Percentiles rank a stretch among this genome's conserved stretches.
Evolutionary conservation across 2,888 invertebrate species (phyloP).

Genomic region (Drosophila meridiana): DNA sequence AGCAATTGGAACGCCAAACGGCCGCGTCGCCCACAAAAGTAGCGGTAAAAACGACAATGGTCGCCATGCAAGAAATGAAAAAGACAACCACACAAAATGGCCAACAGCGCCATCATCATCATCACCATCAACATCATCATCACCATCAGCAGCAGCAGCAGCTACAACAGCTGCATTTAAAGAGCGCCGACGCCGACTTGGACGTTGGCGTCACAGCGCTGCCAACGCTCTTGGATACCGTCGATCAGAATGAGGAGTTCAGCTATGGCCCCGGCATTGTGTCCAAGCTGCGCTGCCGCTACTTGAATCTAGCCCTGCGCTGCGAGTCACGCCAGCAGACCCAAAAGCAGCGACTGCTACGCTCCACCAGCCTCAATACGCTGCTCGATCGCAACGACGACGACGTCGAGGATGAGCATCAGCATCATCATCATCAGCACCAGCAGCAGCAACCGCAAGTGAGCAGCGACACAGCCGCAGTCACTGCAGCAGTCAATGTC

Average conservation of each 20-base stretch:
- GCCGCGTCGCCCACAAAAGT: conserved; percentile 63
- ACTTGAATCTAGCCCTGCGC: conserved; percentile 92
- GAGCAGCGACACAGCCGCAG: neutral
- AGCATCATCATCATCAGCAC: conserved; percentile 27
- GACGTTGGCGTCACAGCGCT: conserved; percentile 26
- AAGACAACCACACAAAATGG: conserved; percentile 82
- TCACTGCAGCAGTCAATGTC: conserved; percentile 1
- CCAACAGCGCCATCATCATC: conserved; percentile 73
- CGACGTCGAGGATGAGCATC: conserved; percentile 76
- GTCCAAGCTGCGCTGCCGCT: conserved; percentile 93
- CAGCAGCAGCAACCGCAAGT: conserved; percentile 1
- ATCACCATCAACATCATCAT: conserved; percentile 51
- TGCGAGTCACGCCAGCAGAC: conserved; percentile 89
- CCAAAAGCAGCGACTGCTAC: conserved; percentile 88
- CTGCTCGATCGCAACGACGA: conserved; percentile 89
- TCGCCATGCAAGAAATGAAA: conserved; percentile 85
- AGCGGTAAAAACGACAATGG: conserved; percentile 85
- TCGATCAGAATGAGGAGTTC: conserved; percentile 89
- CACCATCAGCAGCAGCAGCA: conserved; percentile 30
- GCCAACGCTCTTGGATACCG: conserved; percentile 83
- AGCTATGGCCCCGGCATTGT: conserved; percentile 97
- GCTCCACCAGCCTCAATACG: conserved; percentile 94
- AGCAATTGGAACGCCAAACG: conserved; percentile 47
- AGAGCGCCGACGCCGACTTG: conserved; percentile 34
- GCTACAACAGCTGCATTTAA: conserved; percentile 28